A percentile compares a stretch with the other conserved stretches of the same genome.
Evolutionary conservation across 1,140 invertebrate genomes (phyloP).

Genomic region (Drosophila erecta): DNA sequence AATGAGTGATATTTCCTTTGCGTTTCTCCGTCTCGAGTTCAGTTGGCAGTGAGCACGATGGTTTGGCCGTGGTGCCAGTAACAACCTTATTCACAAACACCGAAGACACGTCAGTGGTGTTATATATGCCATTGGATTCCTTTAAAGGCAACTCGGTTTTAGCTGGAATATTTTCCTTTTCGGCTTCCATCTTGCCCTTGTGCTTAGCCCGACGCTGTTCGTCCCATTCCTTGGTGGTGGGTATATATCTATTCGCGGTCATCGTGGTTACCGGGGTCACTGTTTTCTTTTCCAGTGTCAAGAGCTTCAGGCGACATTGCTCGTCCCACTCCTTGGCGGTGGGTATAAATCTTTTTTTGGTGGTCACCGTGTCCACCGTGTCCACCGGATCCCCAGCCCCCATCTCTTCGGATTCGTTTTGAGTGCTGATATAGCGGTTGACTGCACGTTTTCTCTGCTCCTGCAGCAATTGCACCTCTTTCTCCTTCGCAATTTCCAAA

Average conservation of each 20-base stretch:
- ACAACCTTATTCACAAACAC: not conserved
- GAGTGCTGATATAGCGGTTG: too few relatives aligned
- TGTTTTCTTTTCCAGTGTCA: too few relatives aligned
- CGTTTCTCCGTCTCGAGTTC: constrained; percentile 7
- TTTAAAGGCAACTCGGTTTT: not conserved
- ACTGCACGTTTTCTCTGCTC: not conserved
- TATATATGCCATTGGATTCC: not conserved
- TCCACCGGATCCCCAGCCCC: not conserved
- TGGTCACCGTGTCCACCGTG: not conserved
- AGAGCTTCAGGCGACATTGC: constrained; percentile 2
- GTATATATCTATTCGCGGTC: constrained; percentile 48
- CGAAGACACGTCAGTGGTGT: not conserved
- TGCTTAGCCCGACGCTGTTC: constrained; percentile 39
- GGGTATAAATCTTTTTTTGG: constrained; percentile 53
- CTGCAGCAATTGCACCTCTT: not conserved
- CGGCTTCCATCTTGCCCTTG: not conserved
- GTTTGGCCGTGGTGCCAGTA: not conserved
- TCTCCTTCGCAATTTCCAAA: constrained; percentile 42
- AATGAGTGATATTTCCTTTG: constrained; percentile 17
- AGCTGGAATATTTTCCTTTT: not conserved
- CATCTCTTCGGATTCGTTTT: not conserved
- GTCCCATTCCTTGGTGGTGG: constrained; percentile 64
- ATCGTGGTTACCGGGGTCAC: not conserved
- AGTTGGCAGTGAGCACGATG: not conserved
- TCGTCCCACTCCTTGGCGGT: constrained; percentile 67